Conservation (phyloP, 2,888 invertebrate species). For the Nemoura dubitans region DNA sequence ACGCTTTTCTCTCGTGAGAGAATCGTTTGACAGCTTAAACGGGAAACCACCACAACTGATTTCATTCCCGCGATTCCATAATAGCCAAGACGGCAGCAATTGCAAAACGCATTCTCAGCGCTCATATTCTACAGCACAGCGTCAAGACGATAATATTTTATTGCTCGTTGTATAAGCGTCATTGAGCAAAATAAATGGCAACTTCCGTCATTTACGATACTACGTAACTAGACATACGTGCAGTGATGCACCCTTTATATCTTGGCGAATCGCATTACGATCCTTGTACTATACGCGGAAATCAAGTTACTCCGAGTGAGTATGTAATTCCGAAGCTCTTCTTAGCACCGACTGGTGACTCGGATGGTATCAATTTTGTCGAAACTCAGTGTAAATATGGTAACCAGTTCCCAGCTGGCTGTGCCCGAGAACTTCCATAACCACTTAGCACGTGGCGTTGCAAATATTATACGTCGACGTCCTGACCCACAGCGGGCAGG, state of each 20-base stretch:
- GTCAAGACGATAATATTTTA: neutral
- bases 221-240: neutral
- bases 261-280: neutral
- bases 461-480: no score
- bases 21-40: neutral
- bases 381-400: constrained; percentile 21
- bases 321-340: neutral
- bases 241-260: neutral
- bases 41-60: neutral
- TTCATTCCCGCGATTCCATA: neutral
- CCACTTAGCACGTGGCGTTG: constrained; percentile 27
- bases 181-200: neutral
- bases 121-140: neutral
- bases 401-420: neutral
- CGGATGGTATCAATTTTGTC: constrained; percentile 14
- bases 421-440: constrained; percentile 22
- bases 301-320: neutral
- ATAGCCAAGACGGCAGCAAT: neutral
- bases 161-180: neutral
- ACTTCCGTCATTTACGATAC: neutral
- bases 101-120: neutral
- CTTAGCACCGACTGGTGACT: neutral
- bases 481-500: no score
- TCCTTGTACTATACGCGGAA: neutral
- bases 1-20: neutral